Evolutionary conservation across 2,797 vertebrate genomes (phyloP), one percentile per base, ranked within the genome.

Genomic region (Coreius guichenoti): DNA sequence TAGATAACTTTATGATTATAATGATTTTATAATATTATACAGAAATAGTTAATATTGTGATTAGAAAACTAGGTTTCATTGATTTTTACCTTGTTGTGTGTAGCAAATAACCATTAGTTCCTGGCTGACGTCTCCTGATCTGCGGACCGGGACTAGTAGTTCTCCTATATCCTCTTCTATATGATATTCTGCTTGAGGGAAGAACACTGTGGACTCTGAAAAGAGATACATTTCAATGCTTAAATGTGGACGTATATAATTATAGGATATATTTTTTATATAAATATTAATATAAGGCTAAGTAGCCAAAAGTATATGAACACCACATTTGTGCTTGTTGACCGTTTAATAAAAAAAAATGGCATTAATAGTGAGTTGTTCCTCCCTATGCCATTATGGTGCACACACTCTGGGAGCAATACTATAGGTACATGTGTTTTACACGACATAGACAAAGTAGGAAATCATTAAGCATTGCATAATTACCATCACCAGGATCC

Each of bases 21-120:
- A 8, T 17, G 3, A 65, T 31, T 31, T 31, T 3, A 31, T 17
- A 65, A 65, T 4, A 65, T 31, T 65, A 31, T 31, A 8, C 16
- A 17, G 29, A 65, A 65, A 31, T 29, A 16, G 61, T 29, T 63
- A 16, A 63, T 14, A 29, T 13, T 61, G n/a, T 61, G n/a, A 61
- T 61, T 26, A 13, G 11, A 26, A 61, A 61, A 13, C 23, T n/a
- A 58, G n/a, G 5, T 74, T 75, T 54, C 13, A 4, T 54, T 69
- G 8, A 31, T 26, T 58, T 58, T 92, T 90, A 96, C 96, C 96
- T 95, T 96, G 95, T 54, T 95, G 94, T 79, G 96, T 97, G 89
- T 92, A 96, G 92, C 97, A 97, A 89, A 97, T 90, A 72, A 97
- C 95, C 91, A 94, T 96, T 63, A 97, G 92, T 36, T 98, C 96